phyloP scores from a whole-genome alignment of 1,140 invertebrate genomes.

The Branchinecta lindahli region DNA sequence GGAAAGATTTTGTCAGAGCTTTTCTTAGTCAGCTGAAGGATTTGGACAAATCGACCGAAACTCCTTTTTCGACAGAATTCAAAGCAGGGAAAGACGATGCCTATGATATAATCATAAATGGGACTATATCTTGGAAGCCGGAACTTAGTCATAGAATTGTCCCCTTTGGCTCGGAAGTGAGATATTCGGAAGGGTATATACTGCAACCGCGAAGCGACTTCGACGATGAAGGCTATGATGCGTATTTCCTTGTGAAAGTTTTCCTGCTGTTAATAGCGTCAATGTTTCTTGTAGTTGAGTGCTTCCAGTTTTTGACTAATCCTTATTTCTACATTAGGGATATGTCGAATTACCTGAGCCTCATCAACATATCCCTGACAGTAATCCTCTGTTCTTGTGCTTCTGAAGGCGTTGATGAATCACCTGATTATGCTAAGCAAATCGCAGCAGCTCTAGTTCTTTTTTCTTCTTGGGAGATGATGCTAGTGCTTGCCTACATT shows the following conservation, averaged over 20 bases:
- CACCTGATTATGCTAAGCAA: constrained; percentile 66
- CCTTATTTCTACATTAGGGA: background rate
- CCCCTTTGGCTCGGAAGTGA: too few relatives aligned
- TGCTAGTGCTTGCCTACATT: constrained; percentile 67
- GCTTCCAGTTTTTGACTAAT: background rate
- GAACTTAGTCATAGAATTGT: too few relatives aligned
- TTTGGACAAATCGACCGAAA: background rate
- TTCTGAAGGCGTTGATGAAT: constrained; percentile 45
- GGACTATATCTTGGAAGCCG: background rate
- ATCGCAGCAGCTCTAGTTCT: constrained; percentile 64
- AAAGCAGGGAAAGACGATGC: background rate
- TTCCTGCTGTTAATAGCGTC: background rate
- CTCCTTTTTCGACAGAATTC: too few relatives aligned
- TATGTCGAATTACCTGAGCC: background rate
- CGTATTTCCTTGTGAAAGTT: background rate
- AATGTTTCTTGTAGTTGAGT: background rate
- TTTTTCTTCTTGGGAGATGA: constrained; percentile 66
- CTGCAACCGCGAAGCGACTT: too few relatives aligned
- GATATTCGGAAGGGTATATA: too few relatives aligned
- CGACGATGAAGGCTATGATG: background rate
- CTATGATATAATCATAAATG: background rate
- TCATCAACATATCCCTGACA: constrained; percentile 46
- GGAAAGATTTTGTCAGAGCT: too few relatives aligned
- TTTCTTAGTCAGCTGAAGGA: background rate
- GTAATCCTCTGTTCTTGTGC: constrained; percentile 24